phyloP scores from a whole-genome alignment of 2,888 invertebrate genomes.

The Caenorhabditis sp. region DNA sequence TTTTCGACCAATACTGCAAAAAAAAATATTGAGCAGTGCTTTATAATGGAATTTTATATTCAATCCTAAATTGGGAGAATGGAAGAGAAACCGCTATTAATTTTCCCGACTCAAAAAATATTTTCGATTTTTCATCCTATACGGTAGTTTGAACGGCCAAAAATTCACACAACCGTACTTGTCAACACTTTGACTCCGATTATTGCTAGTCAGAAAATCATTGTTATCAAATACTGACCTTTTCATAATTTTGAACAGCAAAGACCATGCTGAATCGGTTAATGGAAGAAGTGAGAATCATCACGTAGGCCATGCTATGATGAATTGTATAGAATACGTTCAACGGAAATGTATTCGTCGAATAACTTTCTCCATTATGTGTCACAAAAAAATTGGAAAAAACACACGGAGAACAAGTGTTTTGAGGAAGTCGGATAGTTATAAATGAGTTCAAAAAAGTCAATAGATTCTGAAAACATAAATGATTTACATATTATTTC shows the following conservation, averaged over 20 bases:
- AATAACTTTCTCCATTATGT: background rate
- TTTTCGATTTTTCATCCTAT: too few relatives aligned
- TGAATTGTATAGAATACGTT: background rate
- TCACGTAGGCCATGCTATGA: background rate
- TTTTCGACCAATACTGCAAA: too few relatives aligned
- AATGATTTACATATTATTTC: background rate
- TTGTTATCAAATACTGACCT: too few relatives aligned
- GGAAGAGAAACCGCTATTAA: too few relatives aligned
- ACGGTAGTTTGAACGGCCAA: too few relatives aligned
- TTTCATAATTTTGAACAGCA: background rate
- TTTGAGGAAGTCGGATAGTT: background rate
- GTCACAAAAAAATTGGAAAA: background rate
- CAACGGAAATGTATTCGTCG: background rate
- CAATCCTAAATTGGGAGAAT: too few relatives aligned
- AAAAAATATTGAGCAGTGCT: too few relatives aligned
- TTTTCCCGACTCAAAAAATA: too few relatives aligned
- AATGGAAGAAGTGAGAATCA: background rate
- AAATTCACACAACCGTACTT: too few relatives aligned
- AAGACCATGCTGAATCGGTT: background rate
- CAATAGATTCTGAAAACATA: background rate
- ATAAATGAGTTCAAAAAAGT: background rate
- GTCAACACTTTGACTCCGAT: too few relatives aligned
- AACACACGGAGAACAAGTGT: background rate
- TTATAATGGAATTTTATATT: too few relatives aligned
- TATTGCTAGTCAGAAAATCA: too few relatives aligned